Percentiles rank a stretch among this genome's conserved stretches.
Evolutionary conservation across 1,140 invertebrate species (phyloP).

Genomic region (Meloidogyne exigua): DNA sequence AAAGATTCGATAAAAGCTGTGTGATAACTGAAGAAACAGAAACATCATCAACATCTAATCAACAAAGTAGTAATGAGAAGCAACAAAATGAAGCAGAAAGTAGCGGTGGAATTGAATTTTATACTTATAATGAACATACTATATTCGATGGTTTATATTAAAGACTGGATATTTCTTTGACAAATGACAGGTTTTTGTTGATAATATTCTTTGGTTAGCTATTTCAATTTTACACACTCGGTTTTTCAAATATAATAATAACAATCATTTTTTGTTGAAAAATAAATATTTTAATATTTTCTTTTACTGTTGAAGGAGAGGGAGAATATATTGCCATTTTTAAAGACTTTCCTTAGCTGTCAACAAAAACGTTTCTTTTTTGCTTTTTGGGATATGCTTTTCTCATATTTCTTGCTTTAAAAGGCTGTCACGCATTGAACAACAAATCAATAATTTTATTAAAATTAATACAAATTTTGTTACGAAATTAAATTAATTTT

Average conservation of each 20-base stretch:
- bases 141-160: not conserved
- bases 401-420: not conserved
- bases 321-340: not conserved
- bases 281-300: too few relatives aligned
- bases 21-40: not conserved
- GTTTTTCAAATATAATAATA: not conserved
- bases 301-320: not conserved
- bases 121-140: not conserved
- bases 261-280: too few relatives aligned
- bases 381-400: not conserved
- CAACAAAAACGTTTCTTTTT: not conserved
- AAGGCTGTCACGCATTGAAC: not conserved
- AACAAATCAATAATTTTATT: constrained; percentile 3
- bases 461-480: not conserved
- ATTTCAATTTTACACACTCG: not conserved
- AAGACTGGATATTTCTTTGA: not conserved
- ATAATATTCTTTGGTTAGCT: not conserved
- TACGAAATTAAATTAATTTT: not conserved
- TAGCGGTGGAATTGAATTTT: not conserved
- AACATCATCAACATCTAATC: not conserved
- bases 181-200: not conserved
- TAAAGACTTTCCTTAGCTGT: not conserved
- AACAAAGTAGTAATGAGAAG: not conserved
- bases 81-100: not conserved
- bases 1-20: not conserved